Conservation (phyloP, 2,888 invertebrate genomes). For the Halictus quadricinctus region DNA sequence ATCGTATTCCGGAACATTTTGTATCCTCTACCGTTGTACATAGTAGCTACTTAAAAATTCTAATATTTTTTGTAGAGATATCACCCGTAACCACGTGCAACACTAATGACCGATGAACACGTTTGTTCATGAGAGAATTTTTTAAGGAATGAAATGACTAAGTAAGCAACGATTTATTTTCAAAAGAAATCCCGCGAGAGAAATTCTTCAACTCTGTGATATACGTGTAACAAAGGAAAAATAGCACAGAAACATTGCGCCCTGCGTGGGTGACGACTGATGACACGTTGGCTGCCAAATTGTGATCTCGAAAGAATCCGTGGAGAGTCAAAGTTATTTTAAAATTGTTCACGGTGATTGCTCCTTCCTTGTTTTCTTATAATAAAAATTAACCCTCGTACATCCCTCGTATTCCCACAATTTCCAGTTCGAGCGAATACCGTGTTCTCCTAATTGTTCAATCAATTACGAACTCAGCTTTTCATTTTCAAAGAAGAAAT, state of each 20-base stretch:
- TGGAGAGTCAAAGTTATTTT: background rate
- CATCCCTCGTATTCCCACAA: background rate
- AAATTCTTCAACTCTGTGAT: conserved; percentile 74
- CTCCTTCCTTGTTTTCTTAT: background rate
- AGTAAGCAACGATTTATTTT: conserved; percentile 70
- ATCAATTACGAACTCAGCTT: background rate
- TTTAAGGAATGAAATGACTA: conserved; percentile 57
- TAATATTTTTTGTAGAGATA: conserved; percentile 69
- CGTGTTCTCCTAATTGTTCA: background rate
- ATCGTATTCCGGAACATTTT: conserved; percentile 3
- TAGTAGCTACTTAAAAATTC: conserved; percentile 66
- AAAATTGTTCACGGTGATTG: background rate
- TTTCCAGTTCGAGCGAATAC: background rate
- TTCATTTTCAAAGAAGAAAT: background rate
- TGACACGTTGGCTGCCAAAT: background rate
- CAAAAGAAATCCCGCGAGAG: conserved; percentile 62
- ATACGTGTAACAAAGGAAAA: conserved; percentile 64
- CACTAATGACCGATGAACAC: conserved; percentile 51
- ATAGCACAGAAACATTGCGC: conserved; percentile 57
- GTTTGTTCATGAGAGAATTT: conserved; percentile 65
- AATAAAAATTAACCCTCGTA: background rate
- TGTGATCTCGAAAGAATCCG: background rate
- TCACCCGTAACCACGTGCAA: conserved; percentile 44
- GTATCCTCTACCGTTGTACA: conserved; percentile 59
- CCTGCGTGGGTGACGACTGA: conserved; percentile 21